Base-by-base conservation (phyloP, 2,888 invertebrate species). In the Drosophila suboccidentalis region DNA sequence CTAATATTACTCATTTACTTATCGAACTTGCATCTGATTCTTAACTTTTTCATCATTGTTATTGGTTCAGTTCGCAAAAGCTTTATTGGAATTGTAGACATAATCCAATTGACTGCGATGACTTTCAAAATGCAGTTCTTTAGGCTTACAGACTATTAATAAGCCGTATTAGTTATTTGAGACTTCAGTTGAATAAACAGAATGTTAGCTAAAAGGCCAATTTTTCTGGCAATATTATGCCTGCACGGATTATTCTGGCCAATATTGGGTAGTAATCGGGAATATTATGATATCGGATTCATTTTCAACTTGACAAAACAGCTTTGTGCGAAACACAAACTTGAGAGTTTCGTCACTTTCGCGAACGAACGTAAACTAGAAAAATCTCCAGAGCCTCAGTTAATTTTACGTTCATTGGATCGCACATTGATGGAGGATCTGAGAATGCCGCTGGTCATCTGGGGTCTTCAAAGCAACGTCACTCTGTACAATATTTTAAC, bases 381-480 rank as follows among this genome's bases (percentile, higher is more conserved):
- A 1, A 57, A 11, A 15, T n/a, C 55, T 1, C 17, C 3, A 1
- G 0, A 1, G 22, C 10, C 8, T 1, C 6, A 13, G 1, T 2
- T 36, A 0, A 22, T 67, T 8, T 9, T 13, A 2, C 15, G 26
- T 0, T 55, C 78, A 5, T 46, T 82, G 32, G 69, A 83, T 6
- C 67, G 54, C 8, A 11, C 32, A 4, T 29, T 82, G 5, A 15
- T 13, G 1, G 54, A 66, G 46, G 61, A 75, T 4, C 38, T 83
- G 0, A 19, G 49, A 0, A 50, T 70, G 6, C 78, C 87, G 1
- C 54, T 55, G 5, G 26, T 83, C 0, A 38, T 57, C 4, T 80
- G 69, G 69, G 64, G 75, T 0, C 44, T 54, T 1, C 36, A 62
- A 3, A 46, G 22, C 11, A 54, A 64, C 34, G 41, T 34, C 2